Conservation (phyloP, 2,797 vertebrate species). For the Centropyge bicolor region DNA sequence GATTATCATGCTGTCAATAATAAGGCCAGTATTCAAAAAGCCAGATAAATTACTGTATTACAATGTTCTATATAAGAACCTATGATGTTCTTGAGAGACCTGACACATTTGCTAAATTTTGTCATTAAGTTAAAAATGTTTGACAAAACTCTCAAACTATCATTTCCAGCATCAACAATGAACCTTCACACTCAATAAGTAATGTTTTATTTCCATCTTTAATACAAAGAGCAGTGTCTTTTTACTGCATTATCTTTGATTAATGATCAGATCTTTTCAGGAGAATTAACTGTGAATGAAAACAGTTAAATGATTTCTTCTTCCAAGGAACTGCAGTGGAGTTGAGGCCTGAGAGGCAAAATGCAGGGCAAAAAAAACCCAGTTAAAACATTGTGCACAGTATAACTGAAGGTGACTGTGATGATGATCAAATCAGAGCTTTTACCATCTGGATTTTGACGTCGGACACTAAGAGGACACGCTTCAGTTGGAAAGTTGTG, state of each 20-base stretch:
- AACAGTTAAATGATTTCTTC: background rate
- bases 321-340: background rate
- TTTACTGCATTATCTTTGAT: background rate
- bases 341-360: background rate
- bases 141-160: too few relatives aligned
- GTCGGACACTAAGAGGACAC: background rate
- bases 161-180: background rate
- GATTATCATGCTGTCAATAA: background rate
- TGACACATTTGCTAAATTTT: background rate
- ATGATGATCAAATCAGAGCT: background rate
- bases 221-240: background rate
- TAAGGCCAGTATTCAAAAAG: background rate
- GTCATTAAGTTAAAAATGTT: too few relatives aligned
- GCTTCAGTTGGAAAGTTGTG: background rate
- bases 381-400: too few relatives aligned
- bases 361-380: background rate
- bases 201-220: background rate
- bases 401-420: too few relatives aligned
- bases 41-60: background rate
- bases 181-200: background rate
- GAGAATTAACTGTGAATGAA: too few relatives aligned
- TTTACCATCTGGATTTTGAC: background rate
- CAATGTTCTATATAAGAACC: background rate
- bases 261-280: background rate
- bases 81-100: background rate